Base-by-base conservation (phyloP, 2,797 vertebrate species). In the Amniataba percoides region DNA sequence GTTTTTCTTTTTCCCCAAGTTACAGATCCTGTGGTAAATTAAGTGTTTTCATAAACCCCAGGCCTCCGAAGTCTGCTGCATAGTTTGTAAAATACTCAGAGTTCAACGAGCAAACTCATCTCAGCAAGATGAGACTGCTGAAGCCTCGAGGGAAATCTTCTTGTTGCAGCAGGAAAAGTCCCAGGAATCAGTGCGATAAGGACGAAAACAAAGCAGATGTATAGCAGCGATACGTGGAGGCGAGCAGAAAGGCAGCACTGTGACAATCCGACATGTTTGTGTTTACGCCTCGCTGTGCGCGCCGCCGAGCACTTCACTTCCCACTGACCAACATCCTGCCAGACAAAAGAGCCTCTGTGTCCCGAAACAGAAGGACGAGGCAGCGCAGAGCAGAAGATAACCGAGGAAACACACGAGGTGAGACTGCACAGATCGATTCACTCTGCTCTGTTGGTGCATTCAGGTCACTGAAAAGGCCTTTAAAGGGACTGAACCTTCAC, bases 251-350 rank as follows among this genome's bases (percentile, higher is more conserved):
- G 77, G 74, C 43, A 0, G 60, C 73, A 67, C 75, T 82, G 84
- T 88, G 78, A 58, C 80, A 27, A 25, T 14, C 27, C 10, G 73
- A 67, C 62, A 74, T 81, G 79, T 89, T 92, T 88, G 87, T 77
- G 86, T 90, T 90, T 70, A 84, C 75, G 82, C 77, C 82, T 78
- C 27, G 56, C 71, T 78, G 74, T 48, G 60, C 8, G 62, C 61
- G 10, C 59, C 19, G 2, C 1, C 55, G 27, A 42, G 21, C 65
- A 31, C 9, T 2, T 48, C 5, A 84, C 78, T 34, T 73, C 79
- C 82, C 40, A 15, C 80, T 15, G 69, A 70, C 80, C 27, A 3
- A 77, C 78, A 67, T 82, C 83, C 58, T 57, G 80, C 4, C 10
- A 0, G 16, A 91, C 86, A 86, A 83, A 74, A 66, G 82, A 7